Evolutionary conservation across 2,113 vertebrate genomes (phyloP).

Genomic region (Rhinolophus ferrumequinum): DNA sequence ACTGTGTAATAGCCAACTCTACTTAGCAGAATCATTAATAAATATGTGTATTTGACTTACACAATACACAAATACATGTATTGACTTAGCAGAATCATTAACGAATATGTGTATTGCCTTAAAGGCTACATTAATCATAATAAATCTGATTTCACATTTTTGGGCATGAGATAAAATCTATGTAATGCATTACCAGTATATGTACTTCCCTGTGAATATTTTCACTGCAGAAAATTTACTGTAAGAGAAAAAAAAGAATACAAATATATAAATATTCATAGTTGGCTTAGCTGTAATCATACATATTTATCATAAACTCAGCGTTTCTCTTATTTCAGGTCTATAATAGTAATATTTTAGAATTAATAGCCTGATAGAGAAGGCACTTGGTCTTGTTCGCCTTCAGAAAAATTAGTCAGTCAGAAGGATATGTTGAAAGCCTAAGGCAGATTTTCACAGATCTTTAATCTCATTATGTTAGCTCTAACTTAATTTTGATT

Average conservation of each 20-base stretch:
- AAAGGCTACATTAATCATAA: slow-evolving; percentile 13
- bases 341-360: background rate
- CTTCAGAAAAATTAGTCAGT: background rate
- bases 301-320: slow-evolving; percentile 39
- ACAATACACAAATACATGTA: too few relatives aligned
- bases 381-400: background rate
- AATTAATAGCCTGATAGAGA: slow-evolving; percentile 19
- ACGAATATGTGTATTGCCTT: background rate
- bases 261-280: background rate
- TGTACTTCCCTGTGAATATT: background rate
- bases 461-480: background rate
- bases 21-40: slow-evolving; percentile 1
- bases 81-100: background rate
- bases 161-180: background rate
- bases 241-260: slow-evolving; percentile 20
- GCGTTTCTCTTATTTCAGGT: background rate
- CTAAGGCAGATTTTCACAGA: background rate
- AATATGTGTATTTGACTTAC: background rate
- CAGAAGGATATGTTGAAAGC: background rate
- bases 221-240: background rate
- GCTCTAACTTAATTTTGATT: slow-evolving; percentile 46
- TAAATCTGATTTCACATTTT: slow-evolving; percentile 41
- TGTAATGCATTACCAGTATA: background rate
- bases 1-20: background rate
- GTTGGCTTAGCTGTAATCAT: background rate